phyloP scores from a whole-genome alignment of 2,888 invertebrate species.

The Pilophorus perplexus region DNA sequence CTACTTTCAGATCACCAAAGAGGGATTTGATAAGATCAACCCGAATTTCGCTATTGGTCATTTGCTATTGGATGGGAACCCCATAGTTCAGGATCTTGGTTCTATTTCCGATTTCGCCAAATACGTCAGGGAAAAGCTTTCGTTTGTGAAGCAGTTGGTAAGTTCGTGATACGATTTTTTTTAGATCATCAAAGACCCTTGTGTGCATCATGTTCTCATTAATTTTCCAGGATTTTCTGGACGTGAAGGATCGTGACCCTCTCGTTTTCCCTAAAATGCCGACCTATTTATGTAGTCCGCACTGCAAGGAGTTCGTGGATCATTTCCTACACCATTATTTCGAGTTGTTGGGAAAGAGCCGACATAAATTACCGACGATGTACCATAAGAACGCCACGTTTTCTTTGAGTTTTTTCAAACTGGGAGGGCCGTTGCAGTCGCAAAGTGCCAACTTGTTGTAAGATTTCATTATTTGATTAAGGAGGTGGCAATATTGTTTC shows the following conservation, averaged over 20 bases:
- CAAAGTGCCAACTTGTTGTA: not conserved
- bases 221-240: slow-evolving; percentile 1
- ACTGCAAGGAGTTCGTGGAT: slow-evolving; percentile 20
- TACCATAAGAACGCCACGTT: slow-evolving; percentile 23
- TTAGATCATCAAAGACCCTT: not conserved
- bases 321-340: slow-evolving; percentile 30
- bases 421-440: not conserved
- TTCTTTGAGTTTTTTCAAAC: slow-evolving; percentile 7
- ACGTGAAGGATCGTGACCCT: not conserved
- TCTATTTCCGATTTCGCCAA: not conserved
- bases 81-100: not conserved
- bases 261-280: not conserved
- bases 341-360: not conserved
- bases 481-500: no score
- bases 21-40: not conserved
- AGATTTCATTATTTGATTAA: not conserved
- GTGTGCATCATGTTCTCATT: not conserved
- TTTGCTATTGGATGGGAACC: slow-evolving; percentile 26
- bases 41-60: not conserved
- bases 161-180: not conserved
- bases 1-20: slow-evolving; percentile 5
- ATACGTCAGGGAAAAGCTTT: not conserved
- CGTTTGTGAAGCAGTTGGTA: not conserved
- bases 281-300: slow-evolving; percentile 1
- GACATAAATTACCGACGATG: not conserved